Percentiles rank a stretch among this genome's conserved stretches.
These are phyloP conservation scores for Harpegnathos saltator DNA, from an alignment of 1,140 invertebrate genomes.

Conservation along the genomic window DNA sequence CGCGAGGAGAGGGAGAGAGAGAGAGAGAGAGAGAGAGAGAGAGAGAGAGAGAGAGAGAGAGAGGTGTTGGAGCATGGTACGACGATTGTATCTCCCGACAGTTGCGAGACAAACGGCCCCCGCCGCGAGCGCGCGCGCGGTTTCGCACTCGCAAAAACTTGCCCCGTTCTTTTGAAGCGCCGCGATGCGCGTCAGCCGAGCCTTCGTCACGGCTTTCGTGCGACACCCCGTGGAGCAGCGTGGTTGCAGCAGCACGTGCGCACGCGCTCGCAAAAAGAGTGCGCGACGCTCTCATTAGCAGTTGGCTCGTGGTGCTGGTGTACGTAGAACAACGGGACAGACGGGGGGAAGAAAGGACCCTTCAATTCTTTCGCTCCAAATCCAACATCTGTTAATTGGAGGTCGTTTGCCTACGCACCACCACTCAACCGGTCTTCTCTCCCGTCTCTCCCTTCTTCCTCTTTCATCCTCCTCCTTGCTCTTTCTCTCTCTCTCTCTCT, in stretches of 20 bases:
- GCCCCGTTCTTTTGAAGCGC: constrained; percentile 1
- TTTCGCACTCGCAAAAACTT: constrained; percentile 11
- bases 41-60: no score
- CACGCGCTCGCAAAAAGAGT: constrained; percentile 5
- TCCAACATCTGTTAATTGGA: constrained; percentile 84
- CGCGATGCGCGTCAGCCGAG: neutral
- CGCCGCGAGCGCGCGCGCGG: no score
- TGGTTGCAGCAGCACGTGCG: constrained; percentile 36
- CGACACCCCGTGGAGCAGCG: constrained; percentile 1
- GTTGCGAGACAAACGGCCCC: constrained; percentile 28
- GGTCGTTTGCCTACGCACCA: constrained; percentile 75
- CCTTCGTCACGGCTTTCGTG: constrained; percentile 2
- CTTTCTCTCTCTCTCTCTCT: constrained; percentile 28
- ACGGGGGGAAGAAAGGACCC: constrained; percentile 73
- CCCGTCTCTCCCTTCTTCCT: constrained; percentile 25
- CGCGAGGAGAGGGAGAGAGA: no score
- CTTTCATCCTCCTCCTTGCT: constrained; percentile 20
- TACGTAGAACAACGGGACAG: constrained; percentile 51
- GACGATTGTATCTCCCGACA: constrained; percentile 20
- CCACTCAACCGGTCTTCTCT: constrained; percentile 25
- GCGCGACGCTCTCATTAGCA: constrained; percentile 67
- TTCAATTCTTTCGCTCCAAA: constrained; percentile 83
- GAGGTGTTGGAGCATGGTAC: constrained; percentile 13
- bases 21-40: no score
- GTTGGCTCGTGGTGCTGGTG: constrained; percentile 48